Percentiles rank a stretch among this genome's conserved stretches.
Conservation (phyloP, 2,797 vertebrate species). For the Anableps anableps region DNA sequence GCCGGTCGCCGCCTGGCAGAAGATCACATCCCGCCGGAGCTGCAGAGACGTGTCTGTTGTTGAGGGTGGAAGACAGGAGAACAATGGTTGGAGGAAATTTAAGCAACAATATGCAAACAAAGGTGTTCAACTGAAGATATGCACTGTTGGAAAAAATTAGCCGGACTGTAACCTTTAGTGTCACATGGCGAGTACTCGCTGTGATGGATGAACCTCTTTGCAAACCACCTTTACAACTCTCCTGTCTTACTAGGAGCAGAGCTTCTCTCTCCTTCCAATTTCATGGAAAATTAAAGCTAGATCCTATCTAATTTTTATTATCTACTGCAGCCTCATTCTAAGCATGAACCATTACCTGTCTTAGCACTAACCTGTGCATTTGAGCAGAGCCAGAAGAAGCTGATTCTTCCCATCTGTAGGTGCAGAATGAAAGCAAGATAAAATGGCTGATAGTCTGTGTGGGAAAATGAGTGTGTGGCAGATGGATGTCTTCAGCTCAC, state of each 20-base stretch:
- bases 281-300: slow-evolving; percentile 27
- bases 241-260: slow-evolving; percentile 26
- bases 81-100: neutral
- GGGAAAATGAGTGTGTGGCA: neutral
- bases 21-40: slow-evolving; percentile 91
- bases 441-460: slow-evolving; percentile 11
- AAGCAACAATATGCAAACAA: neutral
- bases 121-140: neutral
- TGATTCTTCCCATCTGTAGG: slow-evolving; percentile 96
- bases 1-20: slow-evolving; percentile 93
- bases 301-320: slow-evolving; percentile 14
- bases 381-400: slow-evolving; percentile 94
- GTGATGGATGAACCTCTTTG: slow-evolving; percentile 55
- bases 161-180: slow-evolving; percentile 10
- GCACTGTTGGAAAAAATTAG: neutral
- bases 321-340: neutral
- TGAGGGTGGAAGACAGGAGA: slow-evolving; percentile 4
- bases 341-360: slow-evolving; percentile 14
- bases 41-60: slow-evolving; percentile 92
- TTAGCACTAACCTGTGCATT: slow-evolving; percentile 87
- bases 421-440: slow-evolving; percentile 45
- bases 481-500: slow-evolving; percentile 72
- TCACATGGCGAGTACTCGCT: slow-evolving; percentile 27
- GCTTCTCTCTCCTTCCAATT: slow-evolving; percentile 19
- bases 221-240: slow-evolving; percentile 31